These are phyloP conservation scores for Maconellicoccus hirsutus DNA, from an alignment of 1,140 invertebrate species.

Conservation along the genomic window DNA sequence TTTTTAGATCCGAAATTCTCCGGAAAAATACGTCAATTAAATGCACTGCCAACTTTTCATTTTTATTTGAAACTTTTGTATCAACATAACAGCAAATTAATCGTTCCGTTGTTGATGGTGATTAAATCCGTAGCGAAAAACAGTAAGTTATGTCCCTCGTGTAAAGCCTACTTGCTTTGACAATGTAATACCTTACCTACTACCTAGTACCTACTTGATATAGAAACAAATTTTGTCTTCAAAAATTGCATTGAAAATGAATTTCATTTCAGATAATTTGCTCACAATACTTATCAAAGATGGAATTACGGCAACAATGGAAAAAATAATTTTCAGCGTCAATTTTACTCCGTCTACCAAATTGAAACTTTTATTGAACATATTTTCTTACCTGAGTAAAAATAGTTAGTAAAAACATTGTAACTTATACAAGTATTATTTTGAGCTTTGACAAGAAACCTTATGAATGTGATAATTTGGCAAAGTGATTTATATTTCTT, in stretches of 20 bases:
- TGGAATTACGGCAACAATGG: conserved; percentile 47
- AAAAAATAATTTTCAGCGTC: conserved; percentile 47
- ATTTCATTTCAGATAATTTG: conserved; percentile 42
- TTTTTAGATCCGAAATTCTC: conserved; percentile 51
- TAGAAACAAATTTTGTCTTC: too few species aligned
- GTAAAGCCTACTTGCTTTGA: neutral
- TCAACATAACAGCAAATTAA: conserved; percentile 42
- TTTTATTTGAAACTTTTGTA: conserved; percentile 46
- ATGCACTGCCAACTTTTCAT: conserved; percentile 48
- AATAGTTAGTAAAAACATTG: conserved; percentile 40
- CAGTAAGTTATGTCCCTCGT: conserved; percentile 38
- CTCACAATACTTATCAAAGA: conserved; percentile 48
- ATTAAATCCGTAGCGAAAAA: conserved; percentile 50
- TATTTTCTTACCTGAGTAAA: conserved; percentile 50
- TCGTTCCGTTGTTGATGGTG: conserved; percentile 48
- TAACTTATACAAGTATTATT: neutral
- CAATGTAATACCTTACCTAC: neutral
- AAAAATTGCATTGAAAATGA: too few species aligned
- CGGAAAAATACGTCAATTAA: conserved; percentile 44
- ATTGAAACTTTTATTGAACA: conserved; percentile 47
- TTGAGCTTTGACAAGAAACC: too few species aligned
- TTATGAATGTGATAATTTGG: neutral
- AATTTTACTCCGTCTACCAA: conserved; percentile 49
- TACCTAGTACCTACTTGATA: neutral
- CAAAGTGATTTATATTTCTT: neutral